These are phyloP conservation scores for Lamproptera curius DNA, from an alignment of 2,888 invertebrate genomes.

Conservation along the genomic window DNA sequence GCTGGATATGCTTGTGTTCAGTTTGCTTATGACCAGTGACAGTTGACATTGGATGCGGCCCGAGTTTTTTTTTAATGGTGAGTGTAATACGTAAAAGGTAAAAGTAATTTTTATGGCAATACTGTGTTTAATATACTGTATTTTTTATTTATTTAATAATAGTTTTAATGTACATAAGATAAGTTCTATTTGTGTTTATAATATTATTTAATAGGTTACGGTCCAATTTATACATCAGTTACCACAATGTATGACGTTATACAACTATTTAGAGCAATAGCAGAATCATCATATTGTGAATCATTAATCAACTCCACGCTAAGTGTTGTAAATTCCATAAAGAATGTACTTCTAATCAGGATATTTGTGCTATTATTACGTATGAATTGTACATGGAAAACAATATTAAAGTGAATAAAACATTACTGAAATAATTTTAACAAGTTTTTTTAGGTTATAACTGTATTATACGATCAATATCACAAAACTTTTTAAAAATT, in stretches of 20 bases:
- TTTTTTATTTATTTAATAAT: not conserved
- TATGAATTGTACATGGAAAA: not conserved
- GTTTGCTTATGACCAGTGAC: conserved; percentile 63
- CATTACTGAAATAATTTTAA: no score
- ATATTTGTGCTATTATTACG: conserved; percentile 14
- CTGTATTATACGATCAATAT: no score
- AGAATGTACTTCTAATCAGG: conserved; percentile 10
- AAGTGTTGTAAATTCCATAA: conserved; percentile 35
- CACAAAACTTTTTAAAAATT: no score
- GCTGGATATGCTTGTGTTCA: conserved; percentile 43
- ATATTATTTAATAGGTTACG: conserved; percentile 17
- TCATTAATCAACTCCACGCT: conserved; percentile 41
- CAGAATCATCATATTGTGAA: conserved; percentile 37
- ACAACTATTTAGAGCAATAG: conserved; percentile 33
- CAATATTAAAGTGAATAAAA: no score
- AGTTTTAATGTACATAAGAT: no score
- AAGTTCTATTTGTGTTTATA: no score
- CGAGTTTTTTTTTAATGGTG: conserved; percentile 20
- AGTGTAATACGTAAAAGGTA: no score
- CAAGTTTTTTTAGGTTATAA: no score
- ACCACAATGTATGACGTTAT: conserved; percentile 34
- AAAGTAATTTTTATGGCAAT: no score
- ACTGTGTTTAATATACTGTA: no score
- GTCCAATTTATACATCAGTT: conserved; percentile 25
- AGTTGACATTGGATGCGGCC: conserved; percentile 56